phyloP scores from a whole-genome alignment of 2,888 invertebrate genomes.

The Machimus atricapillus region DNA sequence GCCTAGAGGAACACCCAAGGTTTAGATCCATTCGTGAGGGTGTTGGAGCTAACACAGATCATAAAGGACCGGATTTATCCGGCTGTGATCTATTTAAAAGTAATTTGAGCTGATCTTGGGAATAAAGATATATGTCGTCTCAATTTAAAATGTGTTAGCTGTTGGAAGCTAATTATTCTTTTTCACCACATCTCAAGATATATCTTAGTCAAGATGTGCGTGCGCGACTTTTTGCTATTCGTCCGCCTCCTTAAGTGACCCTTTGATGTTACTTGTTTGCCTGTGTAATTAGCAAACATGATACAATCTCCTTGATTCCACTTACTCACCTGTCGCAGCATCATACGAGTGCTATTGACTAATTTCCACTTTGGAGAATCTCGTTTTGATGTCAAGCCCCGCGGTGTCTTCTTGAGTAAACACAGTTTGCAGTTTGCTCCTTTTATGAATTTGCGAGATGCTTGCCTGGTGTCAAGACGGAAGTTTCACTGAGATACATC shows the following conservation, averaged over 20 bases:
- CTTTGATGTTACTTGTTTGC: conserved; percentile 15
- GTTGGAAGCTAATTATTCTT: neutral
- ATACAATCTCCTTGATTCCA: conserved; percentile 16
- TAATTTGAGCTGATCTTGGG: neutral
- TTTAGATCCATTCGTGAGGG: neutral
- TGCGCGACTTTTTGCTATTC: neutral
- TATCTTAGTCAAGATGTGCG: neutral
- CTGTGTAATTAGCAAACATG: conserved; percentile 36
- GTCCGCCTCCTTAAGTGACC: neutral
- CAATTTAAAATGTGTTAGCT: neutral
- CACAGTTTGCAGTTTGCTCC: neutral
- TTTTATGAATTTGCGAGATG: neutral
- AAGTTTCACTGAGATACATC: neutral
- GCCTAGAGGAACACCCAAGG: neutral
- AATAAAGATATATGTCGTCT: neutral
- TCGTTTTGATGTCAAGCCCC: conserved; percentile 1
- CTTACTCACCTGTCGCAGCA: neutral
- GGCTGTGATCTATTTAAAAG: neutral
- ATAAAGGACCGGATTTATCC: neutral
- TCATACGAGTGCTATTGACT: neutral
- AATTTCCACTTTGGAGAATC: neutral
- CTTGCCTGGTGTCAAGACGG: neutral
- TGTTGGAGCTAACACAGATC: neutral
- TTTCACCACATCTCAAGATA: neutral
- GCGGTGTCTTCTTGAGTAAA: neutral